phyloP scores from a whole-genome alignment of 1,140 invertebrate species.

The Drosophila tani region DNA sequence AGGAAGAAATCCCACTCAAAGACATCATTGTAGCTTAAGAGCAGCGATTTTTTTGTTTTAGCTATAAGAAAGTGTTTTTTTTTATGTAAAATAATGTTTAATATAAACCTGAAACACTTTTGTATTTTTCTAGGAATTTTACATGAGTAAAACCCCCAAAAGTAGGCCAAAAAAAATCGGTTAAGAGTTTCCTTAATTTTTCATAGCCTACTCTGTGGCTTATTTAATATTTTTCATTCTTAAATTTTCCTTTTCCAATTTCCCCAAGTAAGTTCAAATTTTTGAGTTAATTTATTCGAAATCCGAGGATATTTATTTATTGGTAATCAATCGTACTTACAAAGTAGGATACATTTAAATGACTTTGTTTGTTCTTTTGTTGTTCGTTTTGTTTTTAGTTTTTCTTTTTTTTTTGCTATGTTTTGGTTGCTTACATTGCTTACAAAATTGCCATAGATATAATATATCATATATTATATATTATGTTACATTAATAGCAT shows the following conservation, averaged over 20 bases:
- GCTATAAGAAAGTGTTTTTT: slow-evolving; percentile 16
- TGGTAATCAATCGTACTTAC: slow-evolving; percentile 43
- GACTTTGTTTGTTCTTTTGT: slow-evolving; percentile 30
- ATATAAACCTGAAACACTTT: background rate
- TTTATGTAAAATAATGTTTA: background rate
- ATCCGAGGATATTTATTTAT: slow-evolving; percentile 11
- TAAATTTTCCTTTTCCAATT: background rate
- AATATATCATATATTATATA: slow-evolving; percentile 27
- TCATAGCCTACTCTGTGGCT: background rate
- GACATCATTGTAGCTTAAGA: slow-evolving; percentile 22
- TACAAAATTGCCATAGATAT: slow-evolving; percentile 23
- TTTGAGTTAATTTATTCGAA: no score
- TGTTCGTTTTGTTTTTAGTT: background rate
- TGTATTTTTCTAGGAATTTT: background rate
- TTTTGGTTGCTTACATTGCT: slow-evolving; percentile 26
- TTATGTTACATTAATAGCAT: slow-evolving; percentile 14
- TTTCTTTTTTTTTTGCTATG: slow-evolving; percentile 24
- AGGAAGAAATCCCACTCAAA: slow-evolving; percentile 11
- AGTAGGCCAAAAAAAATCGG: background rate
- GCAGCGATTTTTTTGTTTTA: slow-evolving; percentile 27
- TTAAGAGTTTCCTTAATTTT: no score
- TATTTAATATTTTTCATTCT: no score
- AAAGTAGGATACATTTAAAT: slow-evolving; percentile 42
- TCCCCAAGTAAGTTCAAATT: no score
- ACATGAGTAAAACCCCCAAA: background rate